These are phyloP conservation scores for Colaptes auratus DNA, from an alignment of 2,113 vertebrate genomes.

Conservation along the genomic window DNA sequence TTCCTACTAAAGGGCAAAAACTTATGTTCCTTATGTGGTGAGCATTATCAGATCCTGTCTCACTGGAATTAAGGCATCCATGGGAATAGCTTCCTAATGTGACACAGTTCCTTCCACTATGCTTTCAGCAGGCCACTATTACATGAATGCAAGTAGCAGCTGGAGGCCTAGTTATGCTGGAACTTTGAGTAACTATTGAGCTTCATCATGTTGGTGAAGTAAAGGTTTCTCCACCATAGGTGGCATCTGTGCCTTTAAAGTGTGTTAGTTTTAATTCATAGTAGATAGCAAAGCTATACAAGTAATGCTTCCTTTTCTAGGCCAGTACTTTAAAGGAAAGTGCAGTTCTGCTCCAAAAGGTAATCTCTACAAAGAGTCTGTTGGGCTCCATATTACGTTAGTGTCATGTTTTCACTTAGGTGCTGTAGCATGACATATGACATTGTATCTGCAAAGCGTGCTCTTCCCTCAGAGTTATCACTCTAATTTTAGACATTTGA, in stretches of 20 bases:
- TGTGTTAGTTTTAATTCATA: neutral
- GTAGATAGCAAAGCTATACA: slow-evolving; percentile 5
- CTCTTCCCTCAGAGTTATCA: neutral
- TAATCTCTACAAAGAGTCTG: neutral
- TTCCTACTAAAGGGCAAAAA: neutral
- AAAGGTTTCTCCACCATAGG: neutral
- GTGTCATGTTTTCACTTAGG: neutral
- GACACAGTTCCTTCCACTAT: neutral
- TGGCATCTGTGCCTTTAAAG: neutral
- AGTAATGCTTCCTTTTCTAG: slow-evolving; percentile 9
- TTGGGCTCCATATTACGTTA: neutral
- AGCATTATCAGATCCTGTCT: neutral
- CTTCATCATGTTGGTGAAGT: neutral
- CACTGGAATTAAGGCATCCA: neutral
- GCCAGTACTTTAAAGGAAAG: neutral
- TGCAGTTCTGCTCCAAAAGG: neutral
- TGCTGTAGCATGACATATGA: neutral
- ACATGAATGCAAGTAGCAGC: neutral
- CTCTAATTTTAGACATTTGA: slow-evolving; percentile 7
- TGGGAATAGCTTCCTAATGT: neutral
- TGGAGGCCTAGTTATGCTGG: neutral
- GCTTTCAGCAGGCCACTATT: neutral
- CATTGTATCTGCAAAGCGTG: neutral
- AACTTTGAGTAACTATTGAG: neutral
- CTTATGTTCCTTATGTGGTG: neutral